A percentile compares a stretch with the other conserved stretches of the same genome.
Evolutionary conservation across 2,888 invertebrate genomes (phyloP).

Genomic region (Eupithecia vulgata): DNA sequence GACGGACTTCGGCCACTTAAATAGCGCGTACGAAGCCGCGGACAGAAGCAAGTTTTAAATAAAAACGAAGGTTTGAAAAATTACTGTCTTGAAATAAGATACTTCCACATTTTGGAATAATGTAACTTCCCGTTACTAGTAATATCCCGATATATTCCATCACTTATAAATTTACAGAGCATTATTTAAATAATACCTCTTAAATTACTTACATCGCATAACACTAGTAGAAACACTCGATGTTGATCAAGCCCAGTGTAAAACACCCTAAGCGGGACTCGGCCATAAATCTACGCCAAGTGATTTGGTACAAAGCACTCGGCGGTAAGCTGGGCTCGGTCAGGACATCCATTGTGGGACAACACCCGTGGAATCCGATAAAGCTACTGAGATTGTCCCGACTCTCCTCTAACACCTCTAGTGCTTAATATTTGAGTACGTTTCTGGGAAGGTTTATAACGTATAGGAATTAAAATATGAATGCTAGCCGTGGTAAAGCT

Average conservation of each 20-base stretch:
- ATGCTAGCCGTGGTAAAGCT: background rate
- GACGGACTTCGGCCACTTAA: too few species aligned
- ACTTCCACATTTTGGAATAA: too few species aligned
- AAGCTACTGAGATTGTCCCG: constrained; percentile 80
- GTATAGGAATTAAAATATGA: background rate
- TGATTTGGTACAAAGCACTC: constrained; percentile 83
- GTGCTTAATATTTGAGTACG: constrained; percentile 4
- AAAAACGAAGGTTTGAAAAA: background rate
- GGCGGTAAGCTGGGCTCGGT: constrained; percentile 77
- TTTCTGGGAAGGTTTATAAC: background rate
- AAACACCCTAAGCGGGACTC: constrained; percentile 60
- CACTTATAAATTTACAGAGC: background rate
- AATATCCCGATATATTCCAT: background rate
- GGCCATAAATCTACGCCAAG: constrained; percentile 80
- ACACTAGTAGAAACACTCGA: background rate
- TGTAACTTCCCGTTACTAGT: background rate
- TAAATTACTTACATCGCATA: background rate
- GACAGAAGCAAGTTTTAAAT: too few species aligned
- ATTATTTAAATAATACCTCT: background rate
- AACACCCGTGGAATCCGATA: constrained; percentile 81
- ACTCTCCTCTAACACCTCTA: constrained; percentile 78
- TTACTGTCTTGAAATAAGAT: background rate
- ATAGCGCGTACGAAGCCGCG: too few species aligned
- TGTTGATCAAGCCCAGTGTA: background rate
- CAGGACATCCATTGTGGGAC: constrained; percentile 79